These are phyloP conservation scores for Zaprionus taronus DNA, from an alignment of 1,140 invertebrate genomes.

Conservation along the genomic window DNA sequence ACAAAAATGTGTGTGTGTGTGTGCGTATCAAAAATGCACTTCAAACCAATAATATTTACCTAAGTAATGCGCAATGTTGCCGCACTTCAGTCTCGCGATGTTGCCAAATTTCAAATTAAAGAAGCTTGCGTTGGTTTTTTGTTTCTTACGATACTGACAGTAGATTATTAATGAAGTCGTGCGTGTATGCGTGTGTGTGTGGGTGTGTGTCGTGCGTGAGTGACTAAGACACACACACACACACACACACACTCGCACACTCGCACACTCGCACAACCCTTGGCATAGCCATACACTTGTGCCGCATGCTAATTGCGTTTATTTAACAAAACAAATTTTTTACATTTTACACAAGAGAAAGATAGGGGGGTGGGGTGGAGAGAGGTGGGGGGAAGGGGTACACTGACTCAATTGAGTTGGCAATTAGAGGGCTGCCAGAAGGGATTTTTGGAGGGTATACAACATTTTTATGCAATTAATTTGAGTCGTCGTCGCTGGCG, in stretches of 20 bases:
- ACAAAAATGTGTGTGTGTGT: constrained; percentile 48
- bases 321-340: constrained; percentile 80
- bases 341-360: constrained; percentile 37
- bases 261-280: constrained; percentile 15
- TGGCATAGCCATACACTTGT: constrained; percentile 33
- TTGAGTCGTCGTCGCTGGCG: constrained; percentile 64
- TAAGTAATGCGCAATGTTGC: constrained; percentile 15
- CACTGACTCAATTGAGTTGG: constrained; percentile 67
- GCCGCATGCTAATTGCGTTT: constrained; percentile 76
- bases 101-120: constrained; percentile 47
- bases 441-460: constrained; percentile 24
- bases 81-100: constrained; percentile 9
- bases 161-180: constrained; percentile 46
- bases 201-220: constrained; percentile 14
- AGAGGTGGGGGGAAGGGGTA: background rate
- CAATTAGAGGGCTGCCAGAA: constrained; percentile 62
- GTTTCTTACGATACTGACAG: background rate
- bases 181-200: background rate
- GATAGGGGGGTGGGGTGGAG: background rate
- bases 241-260: constrained; percentile 8
- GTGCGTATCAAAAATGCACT: constrained; percentile 25
- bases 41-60: constrained; percentile 27
- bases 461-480: constrained; percentile 81
- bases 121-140: background rate
- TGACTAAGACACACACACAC: constrained; percentile 23